These are phyloP conservation scores for Phainopepla nitens DNA, from an alignment of 2,113 vertebrate species.

Conservation along the genomic window DNA sequence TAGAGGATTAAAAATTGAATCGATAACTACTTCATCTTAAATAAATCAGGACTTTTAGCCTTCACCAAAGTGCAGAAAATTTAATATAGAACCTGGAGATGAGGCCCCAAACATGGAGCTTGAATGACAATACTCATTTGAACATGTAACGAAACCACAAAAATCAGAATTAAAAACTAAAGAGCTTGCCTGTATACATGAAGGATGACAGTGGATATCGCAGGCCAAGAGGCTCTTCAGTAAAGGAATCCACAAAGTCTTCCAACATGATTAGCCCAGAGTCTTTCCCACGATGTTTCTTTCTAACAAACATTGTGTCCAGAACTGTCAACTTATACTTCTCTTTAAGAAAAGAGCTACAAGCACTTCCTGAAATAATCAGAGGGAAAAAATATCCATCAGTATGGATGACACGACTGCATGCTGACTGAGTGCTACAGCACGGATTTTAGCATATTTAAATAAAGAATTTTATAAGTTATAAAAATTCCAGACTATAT, in stretches of 20 bases:
- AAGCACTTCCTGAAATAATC: constrained; percentile 74
- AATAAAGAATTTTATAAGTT: background rate
- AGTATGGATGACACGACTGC: background rate
- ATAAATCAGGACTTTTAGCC: background rate
- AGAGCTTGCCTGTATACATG: constrained; percentile 77
- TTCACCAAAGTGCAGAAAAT: background rate
- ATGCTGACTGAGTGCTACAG: background rate
- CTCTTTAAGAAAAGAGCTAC: constrained; percentile 12
- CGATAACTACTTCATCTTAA: background rate
- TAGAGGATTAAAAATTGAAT: background rate
- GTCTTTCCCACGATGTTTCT: constrained; percentile 73
- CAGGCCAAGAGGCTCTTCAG: constrained; percentile 77
- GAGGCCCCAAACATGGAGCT: background rate
- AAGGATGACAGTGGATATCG: constrained; percentile 78
- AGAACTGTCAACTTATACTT: constrained; percentile 82
- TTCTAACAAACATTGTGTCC: constrained; percentile 87
- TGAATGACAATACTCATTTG: background rate
- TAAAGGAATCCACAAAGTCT: constrained; percentile 84
- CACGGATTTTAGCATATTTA: background rate
- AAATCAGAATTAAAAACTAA: background rate
- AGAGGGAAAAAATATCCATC: background rate
- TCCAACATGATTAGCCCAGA: constrained; percentile 81
- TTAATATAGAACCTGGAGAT: background rate
- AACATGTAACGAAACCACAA: background rate
- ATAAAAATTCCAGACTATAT: background rate